A percentile compares a stretch with the other conserved stretches of the same genome.
phyloP scores from a whole-genome alignment of 2,797 vertebrate genomes.

The Sebastes trivittatus region DNA sequence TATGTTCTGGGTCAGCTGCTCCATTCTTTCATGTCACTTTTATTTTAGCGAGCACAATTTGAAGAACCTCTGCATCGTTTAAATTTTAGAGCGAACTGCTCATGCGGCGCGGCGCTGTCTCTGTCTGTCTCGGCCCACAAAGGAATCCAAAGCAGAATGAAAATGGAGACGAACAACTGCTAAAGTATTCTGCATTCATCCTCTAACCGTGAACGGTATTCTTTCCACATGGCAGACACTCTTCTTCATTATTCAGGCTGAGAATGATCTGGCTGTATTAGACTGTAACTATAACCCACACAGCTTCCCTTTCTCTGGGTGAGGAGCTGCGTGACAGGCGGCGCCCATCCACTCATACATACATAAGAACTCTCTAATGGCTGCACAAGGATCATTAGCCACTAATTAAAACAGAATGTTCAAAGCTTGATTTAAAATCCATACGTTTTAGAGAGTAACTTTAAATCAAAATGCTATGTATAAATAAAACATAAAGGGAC shows the following conservation, averaged over 20 bases:
- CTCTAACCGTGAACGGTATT: slow-evolving; percentile 40
- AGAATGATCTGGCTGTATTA: slow-evolving; percentile 45
- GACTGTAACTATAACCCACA: slow-evolving; percentile 18
- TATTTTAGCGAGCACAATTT: slow-evolving; percentile 46
- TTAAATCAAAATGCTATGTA: not conserved
- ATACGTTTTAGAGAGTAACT: slow-evolving; percentile 5
- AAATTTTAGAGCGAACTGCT: slow-evolving; percentile 34
- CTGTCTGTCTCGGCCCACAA: slow-evolving; percentile 33
- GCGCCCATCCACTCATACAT: slow-evolving; percentile 32
- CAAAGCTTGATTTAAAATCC: slow-evolving; percentile 24
- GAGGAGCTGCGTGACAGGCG: slow-evolving; percentile 11
- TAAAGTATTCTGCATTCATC: slow-evolving; percentile 43
- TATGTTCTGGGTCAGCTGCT: slow-evolving; percentile 51
- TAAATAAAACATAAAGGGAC: not conserved
- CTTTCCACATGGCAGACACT: slow-evolving; percentile 55
- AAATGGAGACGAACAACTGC: slow-evolving; percentile 34
- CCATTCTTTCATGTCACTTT: slow-evolving; percentile 53
- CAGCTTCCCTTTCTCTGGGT: slow-evolving; percentile 28
- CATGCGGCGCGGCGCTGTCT: slow-evolving; percentile 5
- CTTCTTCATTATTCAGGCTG: slow-evolving; percentile 63
- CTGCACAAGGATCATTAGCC: slow-evolving; percentile 46
- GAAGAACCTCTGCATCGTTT: slow-evolving; percentile 40
- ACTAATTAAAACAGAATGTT: slow-evolving; percentile 37
- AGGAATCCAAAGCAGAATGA: slow-evolving; percentile 35
- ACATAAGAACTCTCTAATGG: slow-evolving; percentile 26